Evolutionary conservation across 35 echinoderm and acorn worm species (phyloP).

Genomic region (Apostichopus californicus): DNA sequence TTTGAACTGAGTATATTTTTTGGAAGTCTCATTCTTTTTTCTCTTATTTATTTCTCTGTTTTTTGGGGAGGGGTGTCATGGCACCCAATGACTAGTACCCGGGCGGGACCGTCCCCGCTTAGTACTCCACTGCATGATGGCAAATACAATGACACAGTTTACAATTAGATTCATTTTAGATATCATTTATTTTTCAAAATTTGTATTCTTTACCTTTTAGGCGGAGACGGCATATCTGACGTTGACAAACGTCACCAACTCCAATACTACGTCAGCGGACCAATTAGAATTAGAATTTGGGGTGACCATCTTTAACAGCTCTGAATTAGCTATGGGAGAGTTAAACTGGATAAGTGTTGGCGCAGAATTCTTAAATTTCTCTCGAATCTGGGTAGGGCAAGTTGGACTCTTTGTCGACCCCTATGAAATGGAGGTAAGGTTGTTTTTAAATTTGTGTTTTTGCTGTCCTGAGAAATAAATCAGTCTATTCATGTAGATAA

Average conservation of each 20-base stretch:
- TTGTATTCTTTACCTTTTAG: not conserved
- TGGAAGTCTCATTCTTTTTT: too few species aligned
- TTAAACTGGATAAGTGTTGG: slow-evolving; percentile 46
- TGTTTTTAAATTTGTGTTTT: not conserved
- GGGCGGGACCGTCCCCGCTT: too few species aligned
- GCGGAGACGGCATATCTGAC: slow-evolving; percentile 25
- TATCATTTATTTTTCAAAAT: too few species aligned
- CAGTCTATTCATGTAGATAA: too few species aligned
- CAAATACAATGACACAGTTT: too few species aligned
- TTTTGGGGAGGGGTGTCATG: too few species aligned
- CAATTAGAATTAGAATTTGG: slow-evolving; percentile 25
- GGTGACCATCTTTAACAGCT: slow-evolving; percentile 12
- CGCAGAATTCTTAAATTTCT: slow-evolving; percentile 34
- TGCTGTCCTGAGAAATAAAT: not conserved
- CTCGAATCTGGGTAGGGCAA: slow-evolving; percentile 34
- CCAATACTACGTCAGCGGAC: not conserved
- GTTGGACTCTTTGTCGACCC: slow-evolving; percentile 25
- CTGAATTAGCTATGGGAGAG: not conserved
- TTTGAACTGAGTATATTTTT: too few species aligned
- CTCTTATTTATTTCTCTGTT: too few species aligned
- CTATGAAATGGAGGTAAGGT: not conserved
- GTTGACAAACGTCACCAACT: slow-evolving; percentile 22
- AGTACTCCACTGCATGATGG: too few species aligned
- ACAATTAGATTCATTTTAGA: too few species aligned
- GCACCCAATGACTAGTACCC: too few species aligned